Evolutionary conservation across 2,113 vertebrate species (phyloP), one percentile per base, ranked within the genome.

Genomic region (Ancistrus triradiatus): DNA sequence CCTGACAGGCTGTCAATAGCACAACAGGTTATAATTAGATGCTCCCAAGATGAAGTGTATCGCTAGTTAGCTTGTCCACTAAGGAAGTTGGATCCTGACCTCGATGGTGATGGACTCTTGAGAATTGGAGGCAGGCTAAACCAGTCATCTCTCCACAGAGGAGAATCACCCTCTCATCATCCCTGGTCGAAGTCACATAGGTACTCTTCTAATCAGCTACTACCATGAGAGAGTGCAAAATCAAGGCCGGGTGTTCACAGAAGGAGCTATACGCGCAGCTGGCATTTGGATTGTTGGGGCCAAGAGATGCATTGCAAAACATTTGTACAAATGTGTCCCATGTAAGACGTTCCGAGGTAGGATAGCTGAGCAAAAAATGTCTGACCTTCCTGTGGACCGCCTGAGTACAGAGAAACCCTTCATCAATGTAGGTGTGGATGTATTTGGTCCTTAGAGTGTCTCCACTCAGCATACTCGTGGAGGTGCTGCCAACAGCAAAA

Each of bases 151-250:
- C n/a, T n/a, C n/a, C n/a, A n/a, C n/a, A n/a, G n/a, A n/a, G n/a
- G n/a, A n/a, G n/a, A n/a, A n/a, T n/a, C n/a, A n/a, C n/a, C n/a
- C n/a, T n/a, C n/a, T n/a, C n/a, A n/a, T n/a, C n/a, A n/a, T n/a
- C n/a, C n/a, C n/a, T n/a, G n/a, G n/a, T n/a, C n/a, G n/a, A n/a
- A n/a, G n/a, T n/a, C n/a, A n/a, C n/a, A n/a, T n/a, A n/a, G n/a
- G n/a, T n/a, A n/a, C n/a, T n/a, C n/a, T n/a, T n/a, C n/a, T n/a
- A n/a, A n/a, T n/a, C n/a, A n/a, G n/a, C n/a, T n/a, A n/a, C n/a
- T n/a, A n/a, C n/a, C 37, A 68, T 27, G 42, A 44, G 14, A 53
- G 48, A 59, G 59, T 60, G n/a, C 46, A 31, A 19, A 22, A 60
- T 17, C 38, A 65, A 33, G n/a, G n/a, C n/a, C n/a, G n/a, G n/a